Percentiles rank a stretch among this genome's conserved stretches.
These are phyloP conservation scores for Microcebus griseorufus DNA, from an alignment of 2,113 vertebrate genomes.

Conservation along the genomic window DNA sequence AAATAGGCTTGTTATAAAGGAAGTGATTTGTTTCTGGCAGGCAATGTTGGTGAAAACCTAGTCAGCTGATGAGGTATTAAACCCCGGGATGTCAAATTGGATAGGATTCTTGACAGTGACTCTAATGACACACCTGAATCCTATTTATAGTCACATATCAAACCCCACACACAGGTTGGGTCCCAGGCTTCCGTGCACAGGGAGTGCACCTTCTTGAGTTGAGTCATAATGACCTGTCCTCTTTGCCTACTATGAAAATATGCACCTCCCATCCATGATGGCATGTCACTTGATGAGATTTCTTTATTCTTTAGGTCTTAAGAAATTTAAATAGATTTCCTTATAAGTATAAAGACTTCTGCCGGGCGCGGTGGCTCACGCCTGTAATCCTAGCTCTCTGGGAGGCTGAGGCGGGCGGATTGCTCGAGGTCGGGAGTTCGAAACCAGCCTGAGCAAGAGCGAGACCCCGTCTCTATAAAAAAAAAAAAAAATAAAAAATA, in stretches of 20 bases:
- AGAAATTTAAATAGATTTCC: background rate
- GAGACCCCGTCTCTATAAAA: too few relatives aligned
- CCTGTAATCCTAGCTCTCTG: too few relatives aligned
- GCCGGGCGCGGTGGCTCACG: too few relatives aligned
- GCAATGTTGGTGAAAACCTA: background rate
- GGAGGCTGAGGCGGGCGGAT: too few relatives aligned
- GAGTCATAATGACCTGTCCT: background rate
- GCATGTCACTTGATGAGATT: background rate
- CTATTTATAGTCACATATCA: background rate
- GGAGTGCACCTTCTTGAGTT: background rate
- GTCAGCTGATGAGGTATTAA: background rate
- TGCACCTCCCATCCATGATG: background rate
- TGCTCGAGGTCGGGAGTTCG: too few relatives aligned
- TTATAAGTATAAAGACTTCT: background rate
- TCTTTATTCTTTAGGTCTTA: background rate
- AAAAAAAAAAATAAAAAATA: too few relatives aligned
- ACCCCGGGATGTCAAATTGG: background rate
- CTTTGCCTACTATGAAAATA: background rate
- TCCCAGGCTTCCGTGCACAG: background rate
- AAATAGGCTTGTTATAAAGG: background rate
- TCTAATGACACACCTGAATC: background rate
- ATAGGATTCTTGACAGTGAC: background rate
- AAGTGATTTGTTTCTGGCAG: background rate
- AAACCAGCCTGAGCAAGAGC: too few relatives aligned
- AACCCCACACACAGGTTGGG: background rate